phyloP scores from a whole-genome alignment of 2,797 vertebrate species.

The Knipowitschia caucasica region DNA sequence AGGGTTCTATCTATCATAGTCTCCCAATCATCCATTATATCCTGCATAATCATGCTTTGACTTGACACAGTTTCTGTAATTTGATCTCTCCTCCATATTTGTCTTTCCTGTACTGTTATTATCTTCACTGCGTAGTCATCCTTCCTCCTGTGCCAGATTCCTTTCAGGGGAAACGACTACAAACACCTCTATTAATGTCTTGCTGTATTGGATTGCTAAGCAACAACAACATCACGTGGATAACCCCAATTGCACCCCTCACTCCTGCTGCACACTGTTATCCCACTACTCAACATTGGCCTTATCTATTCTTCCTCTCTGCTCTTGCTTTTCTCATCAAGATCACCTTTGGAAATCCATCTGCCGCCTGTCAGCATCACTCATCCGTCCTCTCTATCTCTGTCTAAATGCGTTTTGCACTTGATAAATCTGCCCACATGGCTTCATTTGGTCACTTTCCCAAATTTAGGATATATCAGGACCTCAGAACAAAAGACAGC shows the following conservation, averaged over 20 bases:
- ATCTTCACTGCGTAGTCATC: constrained; percentile 4
- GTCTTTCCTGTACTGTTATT: background rate
- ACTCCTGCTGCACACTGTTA: constrained; percentile 13
- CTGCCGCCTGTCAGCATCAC: constrained; percentile 23
- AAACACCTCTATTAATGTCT: constrained; percentile 42
- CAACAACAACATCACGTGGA: constrained; percentile 44
- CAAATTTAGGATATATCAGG: constrained; percentile 24
- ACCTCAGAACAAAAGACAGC: constrained; percentile 13
- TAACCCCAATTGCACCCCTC: constrained; percentile 24
- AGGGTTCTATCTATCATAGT: too few species aligned
- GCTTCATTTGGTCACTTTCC: constrained; percentile 30
- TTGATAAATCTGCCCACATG: constrained; percentile 35
- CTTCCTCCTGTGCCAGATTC: background rate
- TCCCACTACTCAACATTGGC: background rate
- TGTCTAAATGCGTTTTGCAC: constrained; percentile 26
- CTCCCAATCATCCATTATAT: background rate
- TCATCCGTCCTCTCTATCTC: constrained; percentile 30
- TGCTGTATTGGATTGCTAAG: constrained; percentile 35
- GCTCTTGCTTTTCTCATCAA: constrained; percentile 3
- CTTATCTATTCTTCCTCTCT: constrained; percentile 9
- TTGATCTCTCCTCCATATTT: constrained; percentile 10
- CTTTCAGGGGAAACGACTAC: constrained; percentile 28
- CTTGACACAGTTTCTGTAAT: constrained; percentile 9
- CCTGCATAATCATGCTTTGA: constrained; percentile 11
- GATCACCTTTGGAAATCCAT: constrained; percentile 30